These are phyloP conservation scores for Mirza zaza DNA, from an alignment of 2,113 vertebrate genomes.

Conservation along the genomic window DNA sequence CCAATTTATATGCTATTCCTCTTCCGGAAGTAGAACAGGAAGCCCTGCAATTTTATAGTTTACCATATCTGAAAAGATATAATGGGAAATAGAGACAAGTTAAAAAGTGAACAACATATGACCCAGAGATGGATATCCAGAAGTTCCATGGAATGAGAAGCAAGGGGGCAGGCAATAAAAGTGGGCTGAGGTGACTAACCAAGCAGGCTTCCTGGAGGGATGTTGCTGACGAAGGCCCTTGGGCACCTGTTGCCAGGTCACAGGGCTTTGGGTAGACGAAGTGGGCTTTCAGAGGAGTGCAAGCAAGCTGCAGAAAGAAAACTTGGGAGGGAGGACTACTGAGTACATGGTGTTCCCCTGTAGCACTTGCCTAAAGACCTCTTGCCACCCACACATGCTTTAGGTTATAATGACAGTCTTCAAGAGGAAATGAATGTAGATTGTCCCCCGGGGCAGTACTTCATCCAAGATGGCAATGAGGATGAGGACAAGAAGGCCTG, in stretches of 20 bases:
- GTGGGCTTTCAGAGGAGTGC: neutral
- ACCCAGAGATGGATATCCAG: neutral
- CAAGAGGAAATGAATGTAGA: conserved; percentile 94
- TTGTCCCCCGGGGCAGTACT: conserved; percentile 91
- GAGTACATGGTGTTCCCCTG: neutral
- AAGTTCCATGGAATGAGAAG: conserved; percentile 38
- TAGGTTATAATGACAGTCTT: conserved; percentile 93
- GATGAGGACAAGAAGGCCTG: conserved; percentile 92
- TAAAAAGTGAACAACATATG: neutral
- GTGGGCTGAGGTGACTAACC: neutral
- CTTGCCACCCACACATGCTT: conserved; percentile 12
- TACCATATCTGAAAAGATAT: conserved; percentile 34
- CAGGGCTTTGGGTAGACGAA: neutral
- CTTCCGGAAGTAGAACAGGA: neutral
- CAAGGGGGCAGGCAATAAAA: neutral
- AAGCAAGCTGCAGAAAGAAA: neutral
- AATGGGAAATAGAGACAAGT: conserved; percentile 20
- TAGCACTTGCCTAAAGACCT: conserved; percentile 37
- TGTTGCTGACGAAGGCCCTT: neutral
- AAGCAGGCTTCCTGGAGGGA: neutral
- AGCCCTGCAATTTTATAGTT: neutral
- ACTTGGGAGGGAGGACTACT: neutral
- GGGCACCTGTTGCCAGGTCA: neutral
- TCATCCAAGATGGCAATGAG: conserved; percentile 91
- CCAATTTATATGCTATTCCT: neutral